Conservation (phyloP, 2,888 invertebrate genomes). For the Dryococelus australis region DNA sequence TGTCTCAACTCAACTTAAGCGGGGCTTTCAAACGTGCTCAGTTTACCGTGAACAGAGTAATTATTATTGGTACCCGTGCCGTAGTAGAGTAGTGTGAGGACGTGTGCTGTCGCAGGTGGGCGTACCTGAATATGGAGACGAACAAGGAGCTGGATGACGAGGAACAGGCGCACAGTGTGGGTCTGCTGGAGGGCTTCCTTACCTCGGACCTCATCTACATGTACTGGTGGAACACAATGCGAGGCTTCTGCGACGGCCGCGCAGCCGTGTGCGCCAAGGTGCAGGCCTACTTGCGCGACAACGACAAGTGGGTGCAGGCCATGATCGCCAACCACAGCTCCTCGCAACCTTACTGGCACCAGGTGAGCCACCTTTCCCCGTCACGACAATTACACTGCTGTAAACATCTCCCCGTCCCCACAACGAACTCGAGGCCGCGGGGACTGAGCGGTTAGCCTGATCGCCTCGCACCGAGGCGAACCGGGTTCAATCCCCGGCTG, state of each 20-base stretch:
- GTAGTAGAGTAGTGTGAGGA: no score
- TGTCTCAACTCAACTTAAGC: no score
- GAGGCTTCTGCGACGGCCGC: slow-evolving; percentile 66
- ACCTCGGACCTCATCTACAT: slow-evolving; percentile 67
- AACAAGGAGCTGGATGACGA: slow-evolving; percentile 60
- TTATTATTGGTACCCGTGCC: no score
- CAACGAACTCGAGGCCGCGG: no score
- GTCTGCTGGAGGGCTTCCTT: slow-evolving; percentile 68
- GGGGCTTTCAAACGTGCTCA: no score
- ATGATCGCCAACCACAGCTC: slow-evolving; percentile 59
- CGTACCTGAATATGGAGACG: slow-evolving; percentile 67
- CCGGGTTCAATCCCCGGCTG: no score
- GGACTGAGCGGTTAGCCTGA: no score
- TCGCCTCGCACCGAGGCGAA: no score
- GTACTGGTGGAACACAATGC: slow-evolving; percentile 69
- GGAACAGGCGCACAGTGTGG: slow-evolving; percentile 70
- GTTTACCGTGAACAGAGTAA: no score
- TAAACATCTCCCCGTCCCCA: no score
- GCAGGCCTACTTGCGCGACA: slow-evolving; percentile 64
- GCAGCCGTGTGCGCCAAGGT: slow-evolving; percentile 63
- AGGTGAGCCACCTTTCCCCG: slow-evolving; percentile 64
- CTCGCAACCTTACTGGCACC: slow-evolving; percentile 70
- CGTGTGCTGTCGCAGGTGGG: slow-evolving; percentile 62
- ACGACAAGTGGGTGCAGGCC: slow-evolving; percentile 64
- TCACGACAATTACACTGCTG: background rate